These are phyloP conservation scores for Nannospalax galili DNA, from an alignment of 2,113 vertebrate genomes.

Conservation along the genomic window DNA sequence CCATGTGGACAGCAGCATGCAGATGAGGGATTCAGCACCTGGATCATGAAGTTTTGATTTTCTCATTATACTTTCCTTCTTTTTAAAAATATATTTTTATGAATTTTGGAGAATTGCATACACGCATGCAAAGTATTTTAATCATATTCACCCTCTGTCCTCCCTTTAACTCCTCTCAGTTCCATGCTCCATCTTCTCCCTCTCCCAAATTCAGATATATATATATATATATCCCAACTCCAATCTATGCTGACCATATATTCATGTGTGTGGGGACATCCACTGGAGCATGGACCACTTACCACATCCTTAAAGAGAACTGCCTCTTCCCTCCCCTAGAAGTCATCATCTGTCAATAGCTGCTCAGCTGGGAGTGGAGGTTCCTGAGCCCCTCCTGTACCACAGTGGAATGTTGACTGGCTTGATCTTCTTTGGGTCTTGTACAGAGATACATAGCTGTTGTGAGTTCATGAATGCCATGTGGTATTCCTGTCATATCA, in stretches of 20 bases:
- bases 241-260: neutral
- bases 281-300: too few relatives aligned
- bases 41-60: neutral
- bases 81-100: neutral
- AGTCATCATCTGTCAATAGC: neutral
- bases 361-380: too few relatives aligned
- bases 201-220: neutral
- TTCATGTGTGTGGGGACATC: neutral
- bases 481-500: neutral
- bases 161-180: neutral
- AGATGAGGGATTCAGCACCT: neutral
- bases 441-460: neutral
- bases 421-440: too few relatives aligned
- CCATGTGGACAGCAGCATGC: neutral
- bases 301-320: neutral
- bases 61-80: constrained; percentile 12
- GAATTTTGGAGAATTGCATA: neutral
- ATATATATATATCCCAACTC: too few relatives aligned
- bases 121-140: neutral
- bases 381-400: neutral
- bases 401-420: neutral
- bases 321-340: neutral
- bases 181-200: too few relatives aligned
- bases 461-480: neutral
- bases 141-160: neutral